phyloP scores from a whole-genome alignment of 2,113 vertebrate species.

The Lycaon pictus region DNA sequence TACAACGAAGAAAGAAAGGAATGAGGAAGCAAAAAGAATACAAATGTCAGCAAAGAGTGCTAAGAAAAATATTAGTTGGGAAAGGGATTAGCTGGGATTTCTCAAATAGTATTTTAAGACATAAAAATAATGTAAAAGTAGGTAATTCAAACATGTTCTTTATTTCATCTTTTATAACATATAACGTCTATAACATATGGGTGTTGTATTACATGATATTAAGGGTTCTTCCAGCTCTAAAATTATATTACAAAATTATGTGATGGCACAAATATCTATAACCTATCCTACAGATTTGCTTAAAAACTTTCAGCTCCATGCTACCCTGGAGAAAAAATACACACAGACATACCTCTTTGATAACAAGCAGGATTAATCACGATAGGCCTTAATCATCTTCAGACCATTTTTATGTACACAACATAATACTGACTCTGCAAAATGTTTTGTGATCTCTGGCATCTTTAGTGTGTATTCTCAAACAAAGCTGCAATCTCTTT shows the following conservation, averaged over 20 bases:
- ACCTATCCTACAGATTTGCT: not conserved
- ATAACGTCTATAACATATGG: not conserved
- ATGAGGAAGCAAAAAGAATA: slow-evolving; percentile 4
- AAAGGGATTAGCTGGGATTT: not conserved
- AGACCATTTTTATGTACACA: not conserved
- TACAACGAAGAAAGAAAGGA: not conserved
- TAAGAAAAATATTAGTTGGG: slow-evolving; percentile 2
- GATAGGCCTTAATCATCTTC: not conserved
- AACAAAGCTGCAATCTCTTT: not conserved
- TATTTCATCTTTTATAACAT: slow-evolving; percentile 41
- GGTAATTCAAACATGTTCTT: not conserved
- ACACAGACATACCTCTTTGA: not conserved
- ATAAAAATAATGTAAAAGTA: slow-evolving; percentile 22
- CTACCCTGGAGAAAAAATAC: not conserved
- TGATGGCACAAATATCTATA: slow-evolving; percentile 15
- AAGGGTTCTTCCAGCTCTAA: slow-evolving; percentile 25
- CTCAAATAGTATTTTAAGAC: slow-evolving; percentile 26
- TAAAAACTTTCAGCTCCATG: not conserved
- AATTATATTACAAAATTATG: not conserved
- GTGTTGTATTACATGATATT: not conserved
- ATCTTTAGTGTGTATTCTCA: not conserved
- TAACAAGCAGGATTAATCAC: not conserved
- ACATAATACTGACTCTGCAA: not conserved
- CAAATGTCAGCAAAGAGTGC: not conserved
- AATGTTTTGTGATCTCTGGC: not conserved